Percentiles rank a stretch among this genome's conserved stretches.
These are phyloP conservation scores for Therioaphis trifolii DNA, from an alignment of 2,888 invertebrate genomes.

Conservation along the genomic window DNA sequence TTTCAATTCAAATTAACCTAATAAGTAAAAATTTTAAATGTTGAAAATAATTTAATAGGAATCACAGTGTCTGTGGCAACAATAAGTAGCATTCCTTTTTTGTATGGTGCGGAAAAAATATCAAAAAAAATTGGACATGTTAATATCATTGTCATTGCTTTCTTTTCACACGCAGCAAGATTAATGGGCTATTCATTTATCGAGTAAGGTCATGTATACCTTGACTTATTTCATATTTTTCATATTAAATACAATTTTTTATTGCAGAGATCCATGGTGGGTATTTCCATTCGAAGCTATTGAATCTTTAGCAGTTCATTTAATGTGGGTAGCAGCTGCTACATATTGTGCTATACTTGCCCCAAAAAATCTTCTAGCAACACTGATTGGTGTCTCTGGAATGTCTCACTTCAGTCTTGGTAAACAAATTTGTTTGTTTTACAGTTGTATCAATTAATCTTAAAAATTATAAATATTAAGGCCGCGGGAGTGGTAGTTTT, in stretches of 20 bases:
- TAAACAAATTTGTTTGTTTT: slow-evolving; percentile 67
- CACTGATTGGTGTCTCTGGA: slow-evolving; percentile 86
- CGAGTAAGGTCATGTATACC: slow-evolving; percentile 75
- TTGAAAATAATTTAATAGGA: slow-evolving; percentile 70
- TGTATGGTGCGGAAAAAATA: slow-evolving; percentile 86
- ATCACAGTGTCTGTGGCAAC: slow-evolving; percentile 88
- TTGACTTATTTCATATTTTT: neutral
- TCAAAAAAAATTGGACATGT: slow-evolving; percentile 84
- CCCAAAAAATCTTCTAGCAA: slow-evolving; percentile 84
- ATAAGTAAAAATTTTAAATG: neutral
- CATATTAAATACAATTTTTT: slow-evolving; percentile 31
- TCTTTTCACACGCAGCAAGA: slow-evolving; percentile 85
- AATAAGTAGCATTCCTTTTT: slow-evolving; percentile 83
- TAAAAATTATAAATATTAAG: slow-evolving; percentile 68
- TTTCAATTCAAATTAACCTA: slow-evolving; percentile 56
- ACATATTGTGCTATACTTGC: slow-evolving; percentile 87
- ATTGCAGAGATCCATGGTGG: slow-evolving; percentile 84
- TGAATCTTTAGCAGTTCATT: slow-evolving; percentile 85
- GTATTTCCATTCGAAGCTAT: slow-evolving; percentile 89
- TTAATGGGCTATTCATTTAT: slow-evolving; percentile 87
- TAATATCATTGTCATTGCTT: slow-evolving; percentile 85
- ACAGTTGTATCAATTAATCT: neutral
- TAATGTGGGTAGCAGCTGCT: slow-evolving; percentile 92
- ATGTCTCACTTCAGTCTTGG: slow-evolving; percentile 91
- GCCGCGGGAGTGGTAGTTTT: slow-evolving; percentile 85